Evolutionary conservation across 2,888 invertebrate genomes (phyloP).

Genomic region (Hedya salicella): DNA sequence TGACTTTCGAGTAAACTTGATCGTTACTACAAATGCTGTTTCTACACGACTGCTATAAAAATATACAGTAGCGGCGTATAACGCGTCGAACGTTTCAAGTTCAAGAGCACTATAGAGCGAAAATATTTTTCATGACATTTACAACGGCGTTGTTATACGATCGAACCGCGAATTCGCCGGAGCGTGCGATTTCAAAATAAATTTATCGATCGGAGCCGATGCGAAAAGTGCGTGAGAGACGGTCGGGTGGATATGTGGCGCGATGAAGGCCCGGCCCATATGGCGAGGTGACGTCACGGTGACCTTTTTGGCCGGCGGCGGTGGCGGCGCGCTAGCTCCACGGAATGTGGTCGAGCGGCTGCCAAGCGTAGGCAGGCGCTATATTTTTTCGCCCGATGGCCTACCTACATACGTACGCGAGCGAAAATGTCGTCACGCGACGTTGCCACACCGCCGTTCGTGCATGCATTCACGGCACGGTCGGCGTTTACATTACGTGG

Average conservation of each 20-base stretch:
- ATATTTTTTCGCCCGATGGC: slow-evolving; percentile 81
- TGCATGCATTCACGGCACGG: slow-evolving; percentile 77
- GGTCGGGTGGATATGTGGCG: slow-evolving; percentile 53
- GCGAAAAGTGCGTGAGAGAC: slow-evolving; percentile 66
- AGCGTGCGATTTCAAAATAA: slow-evolving; percentile 14
- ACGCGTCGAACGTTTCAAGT: slow-evolving; percentile 32
- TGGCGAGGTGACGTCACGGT: slow-evolving; percentile 80
- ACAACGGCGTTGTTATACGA: slow-evolving; percentile 11
- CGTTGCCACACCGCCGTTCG: slow-evolving; percentile 81
- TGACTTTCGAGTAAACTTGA: slow-evolving; percentile 5
- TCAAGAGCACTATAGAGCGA: slow-evolving; percentile 28
- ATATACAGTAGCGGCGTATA: slow-evolving; percentile 18
- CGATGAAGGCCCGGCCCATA: slow-evolving; percentile 74
- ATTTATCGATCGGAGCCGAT: slow-evolving; percentile 58
- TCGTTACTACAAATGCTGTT: slow-evolving; percentile 11
- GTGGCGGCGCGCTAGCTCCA: slow-evolving; percentile 64
- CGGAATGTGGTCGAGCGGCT: slow-evolving; percentile 82
- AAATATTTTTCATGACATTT: slow-evolving; percentile 22
- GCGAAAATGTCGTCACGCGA: slow-evolving; percentile 86
- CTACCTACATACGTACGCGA: slow-evolving; percentile 82
- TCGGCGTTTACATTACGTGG: slow-evolving; percentile 76
- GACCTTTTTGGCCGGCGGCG: slow-evolving; percentile 81
- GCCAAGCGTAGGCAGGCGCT: slow-evolving; percentile 83
- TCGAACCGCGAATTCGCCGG: slow-evolving; percentile 9
- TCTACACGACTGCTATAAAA: slow-evolving; percentile 35